A percentile compares a stretch with the other conserved stretches of the same genome.
phyloP scores from a whole-genome alignment of 2,888 invertebrate species.

The Syritta pipiens region DNA sequence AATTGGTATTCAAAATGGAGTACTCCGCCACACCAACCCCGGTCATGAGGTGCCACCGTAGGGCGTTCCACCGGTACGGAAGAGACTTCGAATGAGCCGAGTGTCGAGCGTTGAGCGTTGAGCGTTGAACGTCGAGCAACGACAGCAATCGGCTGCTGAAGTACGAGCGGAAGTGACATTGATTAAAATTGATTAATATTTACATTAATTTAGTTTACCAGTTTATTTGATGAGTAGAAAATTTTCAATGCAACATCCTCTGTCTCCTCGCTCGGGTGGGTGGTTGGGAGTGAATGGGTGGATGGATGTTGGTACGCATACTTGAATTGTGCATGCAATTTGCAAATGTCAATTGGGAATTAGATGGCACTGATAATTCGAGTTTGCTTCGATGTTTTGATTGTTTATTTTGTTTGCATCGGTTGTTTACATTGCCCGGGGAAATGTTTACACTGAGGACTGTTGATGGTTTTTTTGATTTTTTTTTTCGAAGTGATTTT shows the following conservation, averaged over 20 bases:
- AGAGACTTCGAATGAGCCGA: too few species aligned
- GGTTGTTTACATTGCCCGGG: constrained; percentile 33
- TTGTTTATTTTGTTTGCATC: constrained; percentile 47
- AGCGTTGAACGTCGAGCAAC: too few species aligned
- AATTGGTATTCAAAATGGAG: constrained; percentile 13
- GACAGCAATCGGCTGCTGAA: too few species aligned
- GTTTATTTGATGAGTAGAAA: constrained; percentile 54
- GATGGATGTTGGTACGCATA: not conserved
- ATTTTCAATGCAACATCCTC: constrained; percentile 35
- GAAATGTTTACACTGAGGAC: not conserved
- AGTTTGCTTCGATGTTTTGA: constrained; percentile 55
- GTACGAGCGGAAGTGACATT: constrained; percentile 61
- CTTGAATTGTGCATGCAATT: constrained; percentile 46
- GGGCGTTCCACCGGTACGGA: too few species aligned
- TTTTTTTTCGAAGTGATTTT: constrained; percentile 26
- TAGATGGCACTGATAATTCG: constrained; percentile 64
- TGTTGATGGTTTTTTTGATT: constrained; percentile 7
- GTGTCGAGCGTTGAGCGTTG: too few species aligned
- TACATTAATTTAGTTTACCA: constrained; percentile 68
- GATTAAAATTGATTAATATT: constrained; percentile 70
- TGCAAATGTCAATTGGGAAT: constrained; percentile 66
- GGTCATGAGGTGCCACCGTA: too few species aligned
- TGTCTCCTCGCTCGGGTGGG: not conserved
- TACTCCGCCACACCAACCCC: too few species aligned
- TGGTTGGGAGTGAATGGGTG: not conserved